Evolutionary conservation across 2,888 invertebrate genomes (phyloP), one percentile per base, ranked within the genome.

Genomic region (Incurvaria masculella): DNA sequence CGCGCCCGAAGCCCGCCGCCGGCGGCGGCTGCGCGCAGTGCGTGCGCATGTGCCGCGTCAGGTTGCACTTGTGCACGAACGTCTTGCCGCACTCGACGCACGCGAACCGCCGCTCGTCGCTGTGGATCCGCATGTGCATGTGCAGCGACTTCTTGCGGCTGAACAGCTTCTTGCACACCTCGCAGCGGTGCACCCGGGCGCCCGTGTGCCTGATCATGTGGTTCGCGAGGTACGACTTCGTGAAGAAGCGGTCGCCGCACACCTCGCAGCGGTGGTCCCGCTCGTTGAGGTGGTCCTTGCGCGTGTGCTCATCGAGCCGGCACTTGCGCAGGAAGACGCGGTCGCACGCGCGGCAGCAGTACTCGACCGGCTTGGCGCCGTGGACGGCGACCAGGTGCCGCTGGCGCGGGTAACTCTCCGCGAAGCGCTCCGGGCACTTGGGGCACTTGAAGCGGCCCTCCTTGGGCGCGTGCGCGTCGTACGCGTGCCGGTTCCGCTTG

Each of bases 241-340:
- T 11, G 14, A 11, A 33, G 33, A 33, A 33, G 6, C 14, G 33
- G 6, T 33, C 14, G 3, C 11, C 33, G 33, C 33, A 33, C 14
- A 6, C 3, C 14, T 33, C 33, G 33, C 33, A 33, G 3, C 11
- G 3, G 33, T 33, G 33, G 14, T 33, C 14, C 14, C 33, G 8
- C 33, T 74, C 75, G 53, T 72, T 75, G 1, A 74, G 53, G 54
- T 76, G 75, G 4, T 72, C 72, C 51, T 74, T 75, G 51, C 75
- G 52, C 42, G 64, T 58, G 5, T 78, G 76, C 51, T 74, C 69
- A 0, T 75, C 75, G 4, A 74, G 56, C 26, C 61, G 67, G 0
- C 76, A 57, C 1, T 75, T 53, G 0, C 72, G 69, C 11, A 71
- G 70, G 44, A 61, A 69, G 5, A 76, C 63, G 44, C 63, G 63